Percentiles rank a stretch among this genome's conserved stretches.
Evolutionary conservation across 2,113 vertebrate species (phyloP).

Genomic region (Pavo muticus): DNA sequence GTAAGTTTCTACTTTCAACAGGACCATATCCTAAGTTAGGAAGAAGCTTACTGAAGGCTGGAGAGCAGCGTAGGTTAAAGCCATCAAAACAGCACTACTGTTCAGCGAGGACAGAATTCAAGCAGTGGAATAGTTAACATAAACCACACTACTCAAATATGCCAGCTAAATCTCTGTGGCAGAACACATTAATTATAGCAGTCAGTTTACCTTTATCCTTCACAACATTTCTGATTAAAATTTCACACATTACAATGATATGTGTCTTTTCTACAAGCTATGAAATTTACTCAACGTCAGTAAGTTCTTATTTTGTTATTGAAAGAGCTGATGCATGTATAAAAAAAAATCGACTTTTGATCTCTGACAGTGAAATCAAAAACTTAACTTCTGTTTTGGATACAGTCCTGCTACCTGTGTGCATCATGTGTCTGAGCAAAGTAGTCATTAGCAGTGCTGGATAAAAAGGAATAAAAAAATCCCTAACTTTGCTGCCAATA

Average conservation of each 20-base stretch:
- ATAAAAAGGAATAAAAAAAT: conserved; percentile 85
- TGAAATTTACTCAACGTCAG: conserved; percentile 90
- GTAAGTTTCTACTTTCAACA: background rate
- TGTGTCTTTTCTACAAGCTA: conserved; percentile 91
- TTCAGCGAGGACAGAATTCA: conserved; percentile 68
- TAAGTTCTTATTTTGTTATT: conserved; percentile 87
- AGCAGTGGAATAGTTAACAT: conserved; percentile 86
- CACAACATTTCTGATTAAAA: conserved; percentile 98
- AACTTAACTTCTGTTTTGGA: conserved; percentile 84
- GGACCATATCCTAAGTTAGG: background rate
- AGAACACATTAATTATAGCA: conserved; percentile 97
- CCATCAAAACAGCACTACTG: background rate
- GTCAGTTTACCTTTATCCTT: conserved; percentile 94
- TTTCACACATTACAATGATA: conserved; percentile 98
- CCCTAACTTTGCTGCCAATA: conserved; percentile 88
- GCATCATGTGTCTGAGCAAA: conserved; percentile 81
- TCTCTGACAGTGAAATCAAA: conserved; percentile 86
- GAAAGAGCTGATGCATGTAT: conserved; percentile 79
- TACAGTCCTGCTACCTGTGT: conserved; percentile 86
- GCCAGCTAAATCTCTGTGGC: conserved; percentile 93
- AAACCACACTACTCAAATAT: conserved; percentile 85
- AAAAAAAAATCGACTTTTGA: conserved; percentile 78
- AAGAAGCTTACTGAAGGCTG: background rate
- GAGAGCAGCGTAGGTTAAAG: background rate
- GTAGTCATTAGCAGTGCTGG: conserved; percentile 87